These are phyloP conservation scores for Malurus cyaneus DNA, from an alignment of 2,113 vertebrate species.

Conservation along the genomic window DNA sequence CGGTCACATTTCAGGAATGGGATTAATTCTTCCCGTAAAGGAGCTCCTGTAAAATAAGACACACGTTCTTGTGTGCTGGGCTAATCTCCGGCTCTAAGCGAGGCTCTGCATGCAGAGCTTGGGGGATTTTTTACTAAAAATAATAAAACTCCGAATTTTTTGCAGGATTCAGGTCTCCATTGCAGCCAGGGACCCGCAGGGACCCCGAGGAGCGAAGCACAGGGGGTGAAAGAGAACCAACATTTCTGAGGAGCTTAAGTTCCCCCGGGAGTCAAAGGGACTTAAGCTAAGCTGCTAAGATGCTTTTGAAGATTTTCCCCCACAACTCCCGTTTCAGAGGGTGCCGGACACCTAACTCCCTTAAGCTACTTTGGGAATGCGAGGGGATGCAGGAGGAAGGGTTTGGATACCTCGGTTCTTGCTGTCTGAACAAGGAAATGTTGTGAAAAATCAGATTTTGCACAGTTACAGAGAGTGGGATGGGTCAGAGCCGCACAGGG, in stretches of 20 bases:
- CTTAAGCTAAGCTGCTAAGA: conserved; percentile 53
- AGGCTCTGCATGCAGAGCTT: neutral
- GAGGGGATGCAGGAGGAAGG: neutral
- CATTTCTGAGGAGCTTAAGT: conserved; percentile 53
- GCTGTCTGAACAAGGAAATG: neutral
- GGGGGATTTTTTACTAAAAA: neutral
- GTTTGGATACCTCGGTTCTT: neutral
- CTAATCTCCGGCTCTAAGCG: neutral
- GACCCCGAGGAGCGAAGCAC: neutral
- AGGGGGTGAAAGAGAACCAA: neutral
- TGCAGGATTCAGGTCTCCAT: neutral
- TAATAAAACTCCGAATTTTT: neutral
- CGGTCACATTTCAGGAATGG: conserved; percentile 44
- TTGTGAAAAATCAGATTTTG: neutral
- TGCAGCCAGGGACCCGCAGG: neutral
- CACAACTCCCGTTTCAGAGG: conserved; percentile 11
- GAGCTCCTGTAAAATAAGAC: conserved; percentile 26
- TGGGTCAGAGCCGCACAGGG: neutral
- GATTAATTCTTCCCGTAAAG: conserved; percentile 55
- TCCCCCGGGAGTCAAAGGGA: conserved; percentile 33
- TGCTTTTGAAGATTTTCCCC: conserved; percentile 60
- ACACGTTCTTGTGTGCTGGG: neutral
- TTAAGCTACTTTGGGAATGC: conserved; percentile 13
- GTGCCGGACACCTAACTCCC: conserved; percentile 24
- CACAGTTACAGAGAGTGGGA: neutral